phyloP scores from a whole-genome alignment of 2,888 invertebrate genomes.

The Meiosimyza platycephala region DNA sequence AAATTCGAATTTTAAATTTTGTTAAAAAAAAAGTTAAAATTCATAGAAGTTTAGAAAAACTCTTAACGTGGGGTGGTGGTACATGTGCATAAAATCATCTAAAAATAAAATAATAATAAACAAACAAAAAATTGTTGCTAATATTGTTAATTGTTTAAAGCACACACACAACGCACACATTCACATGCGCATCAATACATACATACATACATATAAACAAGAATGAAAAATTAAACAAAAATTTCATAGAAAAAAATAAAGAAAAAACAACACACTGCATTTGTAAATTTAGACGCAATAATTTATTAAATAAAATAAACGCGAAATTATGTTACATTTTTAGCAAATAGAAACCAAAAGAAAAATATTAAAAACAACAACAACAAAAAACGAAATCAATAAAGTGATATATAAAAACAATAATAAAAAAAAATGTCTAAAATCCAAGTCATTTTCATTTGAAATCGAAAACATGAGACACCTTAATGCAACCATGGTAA shows the following conservation, averaged over 20 bases:
- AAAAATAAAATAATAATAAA: background rate
- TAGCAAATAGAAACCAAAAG: conserved; percentile 22
- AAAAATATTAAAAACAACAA: conserved; percentile 15
- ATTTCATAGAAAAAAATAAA: conserved; percentile 15
- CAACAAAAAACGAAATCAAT: conserved; percentile 33
- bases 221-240: conserved; percentile 29
- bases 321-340: conserved; percentile 19
- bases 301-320: conserved; percentile 20
- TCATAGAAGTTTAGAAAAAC: too few species aligned
- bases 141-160: conserved; percentile 36
- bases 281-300: conserved; percentile 26
- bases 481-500: background rate
- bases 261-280: conserved; percentile 15
- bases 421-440: conserved; percentile 35
- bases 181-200: background rate
- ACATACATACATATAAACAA: conserved; percentile 28
- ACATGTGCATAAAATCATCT: too few species aligned
- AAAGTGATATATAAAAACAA: conserved; percentile 36
- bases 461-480: too few species aligned
- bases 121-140: conserved; percentile 30
- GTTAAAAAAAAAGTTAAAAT: too few species aligned
- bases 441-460: conserved; percentile 10
- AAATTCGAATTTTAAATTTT: too few species aligned
- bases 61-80: too few species aligned
- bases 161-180: conserved; percentile 11